Percentiles rank a stretch among this genome's conserved stretches.
These are phyloP conservation scores for Malacoctenus gilli DNA, from an alignment of 2,797 vertebrate genomes.

Conservation along the genomic window DNA sequence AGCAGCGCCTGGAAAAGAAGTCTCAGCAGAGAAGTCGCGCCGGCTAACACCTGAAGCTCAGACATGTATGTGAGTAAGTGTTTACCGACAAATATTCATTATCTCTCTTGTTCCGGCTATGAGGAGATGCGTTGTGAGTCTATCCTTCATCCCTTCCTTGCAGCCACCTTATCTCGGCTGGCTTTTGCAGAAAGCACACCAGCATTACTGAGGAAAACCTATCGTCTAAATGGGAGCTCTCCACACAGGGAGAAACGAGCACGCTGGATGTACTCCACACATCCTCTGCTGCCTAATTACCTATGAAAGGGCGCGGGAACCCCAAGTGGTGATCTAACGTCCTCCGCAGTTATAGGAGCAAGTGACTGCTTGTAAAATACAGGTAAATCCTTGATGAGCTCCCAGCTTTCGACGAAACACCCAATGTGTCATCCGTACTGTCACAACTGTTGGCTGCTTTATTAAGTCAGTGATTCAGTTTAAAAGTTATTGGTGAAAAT, in stretches of 20 bases:
- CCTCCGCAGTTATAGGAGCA: neutral
- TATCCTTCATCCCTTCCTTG: conserved; percentile 17
- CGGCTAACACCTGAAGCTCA: conserved; percentile 42
- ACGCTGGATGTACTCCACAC: neutral
- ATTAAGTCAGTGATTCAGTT: conserved; percentile 10
- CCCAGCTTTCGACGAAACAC: neutral
- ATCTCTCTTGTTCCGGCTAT: conserved; percentile 62
- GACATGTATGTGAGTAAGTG: conserved; percentile 12
- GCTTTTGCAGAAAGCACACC: no score
- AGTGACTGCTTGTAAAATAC: conserved; percentile 8
- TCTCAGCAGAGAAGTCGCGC: conserved; percentile 26
- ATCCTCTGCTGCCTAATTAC: conserved; percentile 2
- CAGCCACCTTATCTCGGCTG: no score
- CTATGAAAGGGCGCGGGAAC: neutral
- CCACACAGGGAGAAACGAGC: conserved; percentile 7
- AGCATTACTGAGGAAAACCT: conserved; percentile 7
- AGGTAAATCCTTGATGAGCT: conserved; percentile 12
- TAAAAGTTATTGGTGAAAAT: conserved; percentile 2
- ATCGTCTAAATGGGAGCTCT: conserved; percentile 7
- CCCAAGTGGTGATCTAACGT: neutral
- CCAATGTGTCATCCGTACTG: neutral
- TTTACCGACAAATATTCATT: conserved; percentile 61
- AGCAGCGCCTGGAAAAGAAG: conserved; percentile 31
- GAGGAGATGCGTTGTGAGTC: conserved; percentile 26
- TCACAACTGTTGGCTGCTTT: neutral